phyloP scores from a whole-genome alignment of 2,888 invertebrate genomes.

The Orgyia antiqua region DNA sequence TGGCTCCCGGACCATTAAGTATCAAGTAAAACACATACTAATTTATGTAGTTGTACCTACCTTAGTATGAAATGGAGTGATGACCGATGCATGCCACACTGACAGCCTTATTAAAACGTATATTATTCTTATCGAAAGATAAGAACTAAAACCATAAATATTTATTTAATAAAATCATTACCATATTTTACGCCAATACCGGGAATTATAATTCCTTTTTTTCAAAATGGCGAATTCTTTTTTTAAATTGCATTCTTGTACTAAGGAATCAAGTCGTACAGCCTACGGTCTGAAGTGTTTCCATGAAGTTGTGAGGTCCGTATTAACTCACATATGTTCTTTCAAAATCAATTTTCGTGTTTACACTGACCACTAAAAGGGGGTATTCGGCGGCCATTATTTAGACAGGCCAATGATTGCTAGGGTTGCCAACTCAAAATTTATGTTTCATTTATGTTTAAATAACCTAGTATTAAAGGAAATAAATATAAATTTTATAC shows the following conservation, averaged over 20 bases:
- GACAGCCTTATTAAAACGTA: no score
- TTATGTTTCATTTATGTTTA: slow-evolving; percentile 5
- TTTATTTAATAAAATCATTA: no score
- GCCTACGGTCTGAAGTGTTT: slow-evolving; percentile 43
- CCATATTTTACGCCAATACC: no score
- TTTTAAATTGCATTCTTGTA: slow-evolving; percentile 25
- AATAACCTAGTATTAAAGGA: background rate
- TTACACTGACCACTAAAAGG: slow-evolving; percentile 62
- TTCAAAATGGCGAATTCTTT: slow-evolving; percentile 16
- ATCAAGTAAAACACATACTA: no score
- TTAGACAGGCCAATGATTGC: slow-evolving; percentile 33
- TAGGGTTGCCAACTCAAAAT: slow-evolving; percentile 33
- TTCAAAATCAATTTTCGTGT: slow-evolving; percentile 74
- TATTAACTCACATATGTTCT: slow-evolving; percentile 43
- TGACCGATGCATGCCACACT: no score
- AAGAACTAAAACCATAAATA: background rate
- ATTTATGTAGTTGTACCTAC: no score
- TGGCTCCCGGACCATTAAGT: no score
- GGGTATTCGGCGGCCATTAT: slow-evolving; percentile 52
- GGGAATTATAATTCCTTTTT: no score
- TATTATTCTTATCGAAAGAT: no score
- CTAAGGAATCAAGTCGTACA: slow-evolving; percentile 24
- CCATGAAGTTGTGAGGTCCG: slow-evolving; percentile 48
- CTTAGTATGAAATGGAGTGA: no score
- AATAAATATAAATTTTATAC: no score